Evolutionary conservation across 2,888 invertebrate genomes (phyloP), one percentile per base, ranked within the genome.

Genomic region (Hydropsyche betteni): DNA sequence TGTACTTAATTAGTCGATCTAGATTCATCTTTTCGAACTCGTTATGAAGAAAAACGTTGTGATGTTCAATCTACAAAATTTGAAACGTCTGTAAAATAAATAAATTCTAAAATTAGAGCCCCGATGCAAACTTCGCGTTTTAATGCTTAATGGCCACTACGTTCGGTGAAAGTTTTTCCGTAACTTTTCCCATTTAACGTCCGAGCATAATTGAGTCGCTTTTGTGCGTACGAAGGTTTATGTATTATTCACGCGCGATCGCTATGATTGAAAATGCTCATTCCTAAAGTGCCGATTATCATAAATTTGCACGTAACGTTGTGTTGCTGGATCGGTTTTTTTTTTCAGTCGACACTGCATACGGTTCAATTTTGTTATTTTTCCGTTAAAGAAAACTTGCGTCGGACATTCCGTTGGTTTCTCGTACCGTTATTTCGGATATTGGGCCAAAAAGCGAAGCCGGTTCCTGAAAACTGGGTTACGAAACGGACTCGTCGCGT

Each of bases 401-500:
- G 6, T 1, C 44, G 44, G 44, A 44, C 44, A 44, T 44, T 44
- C 44, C 44, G 6, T 44, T 10, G 44, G 44, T 10, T 10, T 6
- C 44, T 44, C 44, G 64, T 34, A 64, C 34, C 36, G 64, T 64
- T 64, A 64, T 64, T 36, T 64, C 64, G 64, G 24, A 58, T 58
- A 58, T 16, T 14, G 58, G 58, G 58, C 16, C 58, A 16, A 58
- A 64, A 64, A 64, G 36, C 64, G 36, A 64, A 64, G 64, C 64
- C 64, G 36, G 64, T 64, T 64, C 34, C 64, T 64, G 64, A 36
- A 64, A 64, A 64, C 64, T 64, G 64, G 64, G 64, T 64, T 64
- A 64, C 64, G 34, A 36, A 64, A 64, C 64, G 64, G 36, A 64
- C 36, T 44, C 44, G 34, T 64, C 36, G 64, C 64, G 64, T 64